A percentile compares a stretch with the other conserved stretches of the same genome.
Conservation (phyloP, 2,797 vertebrate genomes). For the Ibycter americanus region DNA sequence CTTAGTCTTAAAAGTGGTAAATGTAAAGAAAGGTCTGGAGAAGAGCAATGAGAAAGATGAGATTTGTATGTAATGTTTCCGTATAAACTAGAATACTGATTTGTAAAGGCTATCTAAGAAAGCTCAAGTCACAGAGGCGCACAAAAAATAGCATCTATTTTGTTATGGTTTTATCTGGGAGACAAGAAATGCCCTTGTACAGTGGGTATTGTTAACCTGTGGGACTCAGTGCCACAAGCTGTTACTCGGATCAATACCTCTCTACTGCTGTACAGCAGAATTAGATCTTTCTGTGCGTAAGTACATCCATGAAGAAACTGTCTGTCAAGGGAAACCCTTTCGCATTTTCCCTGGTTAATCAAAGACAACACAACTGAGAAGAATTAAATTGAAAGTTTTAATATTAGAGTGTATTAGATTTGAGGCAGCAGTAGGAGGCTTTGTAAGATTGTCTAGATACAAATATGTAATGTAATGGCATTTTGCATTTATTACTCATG, state of each 20-base stretch:
- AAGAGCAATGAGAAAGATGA: neutral
- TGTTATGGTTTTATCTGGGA: neutral
- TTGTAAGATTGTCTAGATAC: conserved; percentile 33
- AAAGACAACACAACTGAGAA: conserved; percentile 55
- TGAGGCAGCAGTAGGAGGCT: conserved; percentile 39
- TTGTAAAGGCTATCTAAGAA: neutral
- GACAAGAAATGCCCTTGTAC: neutral
- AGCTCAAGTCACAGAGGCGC: neutral
- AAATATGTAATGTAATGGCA: conserved; percentile 18
- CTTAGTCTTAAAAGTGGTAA: neutral
- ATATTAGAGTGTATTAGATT: conserved; percentile 44
- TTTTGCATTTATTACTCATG: conserved; percentile 36
- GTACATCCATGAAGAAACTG: neutral
- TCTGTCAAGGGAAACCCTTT: conserved; percentile 36
- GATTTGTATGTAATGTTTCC: neutral
- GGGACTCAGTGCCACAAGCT: conserved; percentile 21
- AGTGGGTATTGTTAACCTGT: conserved; percentile 8
- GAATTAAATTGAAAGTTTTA: conserved; percentile 58
- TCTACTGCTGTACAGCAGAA: neutral
- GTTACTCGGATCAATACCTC: neutral
- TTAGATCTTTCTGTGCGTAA: neutral
- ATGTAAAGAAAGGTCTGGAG: neutral
- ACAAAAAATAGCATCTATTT: neutral
- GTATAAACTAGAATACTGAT: neutral
- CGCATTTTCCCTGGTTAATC: conserved; percentile 44